phyloP scores from a whole-genome alignment of 2,113 vertebrate species.

The Sinocyclocheilus anophthalmus region DNA sequence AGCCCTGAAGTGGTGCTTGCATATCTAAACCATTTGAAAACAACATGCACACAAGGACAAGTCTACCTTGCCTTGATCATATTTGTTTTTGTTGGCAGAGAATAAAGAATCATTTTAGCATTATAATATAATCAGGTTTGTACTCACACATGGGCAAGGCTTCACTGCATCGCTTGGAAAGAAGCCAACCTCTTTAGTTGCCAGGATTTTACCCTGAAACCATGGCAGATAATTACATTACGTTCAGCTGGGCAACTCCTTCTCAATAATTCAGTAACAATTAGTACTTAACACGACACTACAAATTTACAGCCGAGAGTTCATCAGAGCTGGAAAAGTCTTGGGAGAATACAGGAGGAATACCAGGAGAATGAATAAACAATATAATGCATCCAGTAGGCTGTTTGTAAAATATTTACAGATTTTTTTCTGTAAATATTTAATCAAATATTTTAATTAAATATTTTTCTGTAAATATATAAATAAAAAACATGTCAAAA shows the following conservation, averaged over 20 bases:
- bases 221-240: constrained; percentile 66
- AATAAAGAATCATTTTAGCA: not conserved
- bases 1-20: not conserved
- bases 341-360: constrained; percentile 52
- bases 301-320: constrained; percentile 62
- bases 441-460: too few relatives aligned
- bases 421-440: too few relatives aligned
- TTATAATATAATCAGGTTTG: constrained; percentile 42
- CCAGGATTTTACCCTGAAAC: constrained; percentile 88
- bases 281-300: constrained; percentile 62
- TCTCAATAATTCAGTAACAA: constrained; percentile 71
- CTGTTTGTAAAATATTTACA: not conserved
- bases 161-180: constrained; percentile 95
- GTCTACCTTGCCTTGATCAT: constrained; percentile 20
- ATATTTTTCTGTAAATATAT: too few relatives aligned
- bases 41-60: not conserved
- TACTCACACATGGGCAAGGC: constrained; percentile 93
- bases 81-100: constrained; percentile 21
- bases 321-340: constrained; percentile 63
- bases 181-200: constrained; percentile 91
- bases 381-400: not conserved
- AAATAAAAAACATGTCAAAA: too few relatives aligned
- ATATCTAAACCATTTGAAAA: not conserved
- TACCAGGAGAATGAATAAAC: not conserved
- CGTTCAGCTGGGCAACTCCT: constrained; percentile 58